Conservation (phyloP, 2,888 invertebrate species). For the Xylota segnis region DNA sequence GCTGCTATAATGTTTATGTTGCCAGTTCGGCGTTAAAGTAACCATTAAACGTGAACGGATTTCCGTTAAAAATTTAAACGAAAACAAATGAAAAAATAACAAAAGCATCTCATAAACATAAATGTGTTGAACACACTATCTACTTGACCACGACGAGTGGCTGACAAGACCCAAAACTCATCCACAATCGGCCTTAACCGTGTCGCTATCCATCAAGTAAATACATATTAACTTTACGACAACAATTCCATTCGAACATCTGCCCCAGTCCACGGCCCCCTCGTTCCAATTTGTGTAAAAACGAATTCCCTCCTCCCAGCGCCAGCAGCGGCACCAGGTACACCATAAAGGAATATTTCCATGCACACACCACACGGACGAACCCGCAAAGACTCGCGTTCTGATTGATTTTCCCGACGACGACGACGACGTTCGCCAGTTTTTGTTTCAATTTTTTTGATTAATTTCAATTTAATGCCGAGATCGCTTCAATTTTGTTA, state of each 20-base stretch:
- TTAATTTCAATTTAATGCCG: constrained; percentile 38
- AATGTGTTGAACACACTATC: not conserved
- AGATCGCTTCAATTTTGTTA: constrained; percentile 16
- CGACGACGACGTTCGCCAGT: not conserved
- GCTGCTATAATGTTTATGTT: too few species aligned
- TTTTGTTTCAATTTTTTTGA: not conserved
- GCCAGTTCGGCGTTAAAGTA: too few species aligned
- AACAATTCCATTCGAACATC: not conserved
- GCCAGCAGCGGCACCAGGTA: constrained; percentile 15
- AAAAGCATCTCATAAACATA: too few species aligned
- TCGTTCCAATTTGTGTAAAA: constrained; percentile 5
- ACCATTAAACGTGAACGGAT: too few species aligned
- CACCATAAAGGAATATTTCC: constrained; percentile 12
- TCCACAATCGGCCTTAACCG: not conserved
- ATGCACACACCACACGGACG: not conserved
- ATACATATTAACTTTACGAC: constrained; percentile 10
- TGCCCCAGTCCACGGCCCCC: not conserved
- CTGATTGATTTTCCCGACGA: constrained; percentile 56
- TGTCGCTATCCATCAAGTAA: not conserved
- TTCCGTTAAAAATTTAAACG: too few species aligned
- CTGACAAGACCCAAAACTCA: not conserved
- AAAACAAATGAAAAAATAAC: too few species aligned
- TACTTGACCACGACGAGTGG: not conserved
- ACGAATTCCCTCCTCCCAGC: not conserved
- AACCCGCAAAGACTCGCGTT: constrained; percentile 10